These are phyloP conservation scores for Vidua macroura DNA, from an alignment of 2,113 vertebrate genomes.

Conservation along the genomic window DNA sequence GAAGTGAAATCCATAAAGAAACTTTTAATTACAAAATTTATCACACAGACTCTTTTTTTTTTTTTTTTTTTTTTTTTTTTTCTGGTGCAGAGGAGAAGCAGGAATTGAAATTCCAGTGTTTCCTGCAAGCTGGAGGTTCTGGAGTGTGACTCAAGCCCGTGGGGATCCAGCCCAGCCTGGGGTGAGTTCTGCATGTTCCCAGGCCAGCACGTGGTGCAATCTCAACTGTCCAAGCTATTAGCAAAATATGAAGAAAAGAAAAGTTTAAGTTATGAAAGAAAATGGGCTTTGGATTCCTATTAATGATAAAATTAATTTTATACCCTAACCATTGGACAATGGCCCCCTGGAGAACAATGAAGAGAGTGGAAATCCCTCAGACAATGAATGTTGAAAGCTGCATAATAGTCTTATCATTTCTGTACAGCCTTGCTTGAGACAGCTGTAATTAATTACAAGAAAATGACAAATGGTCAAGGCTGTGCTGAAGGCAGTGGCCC, in stretches of 20 bases:
- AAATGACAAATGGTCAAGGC: slow-evolving; percentile 58
- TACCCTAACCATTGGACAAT: background rate
- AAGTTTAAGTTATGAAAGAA: background rate
- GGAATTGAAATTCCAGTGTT: background rate
- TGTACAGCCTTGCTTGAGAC: slow-evolving; percentile 15
- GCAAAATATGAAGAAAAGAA: background rate
- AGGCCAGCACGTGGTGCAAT: background rate
- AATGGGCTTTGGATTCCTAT: background rate
- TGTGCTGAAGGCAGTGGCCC: slow-evolving; percentile 15
- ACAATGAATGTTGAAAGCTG: background rate
- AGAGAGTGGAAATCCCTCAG: background rate
- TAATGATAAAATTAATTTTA: background rate
- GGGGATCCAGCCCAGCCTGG: background rate
- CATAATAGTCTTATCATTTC: slow-evolving; percentile 32
- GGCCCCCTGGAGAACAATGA: background rate
- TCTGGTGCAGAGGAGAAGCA: background rate
- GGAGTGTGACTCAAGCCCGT: background rate
- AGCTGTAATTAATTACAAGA: slow-evolving; percentile 62
- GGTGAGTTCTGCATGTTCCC: background rate
- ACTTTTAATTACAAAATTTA: background rate
- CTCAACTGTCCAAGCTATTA: background rate
- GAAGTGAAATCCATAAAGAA: background rate
- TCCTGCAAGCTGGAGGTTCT: background rate
- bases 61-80: background rate
- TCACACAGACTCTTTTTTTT: background rate